Conservation (phyloP, 2,888 invertebrate species). For the Amphipoea lucens region DNA sequence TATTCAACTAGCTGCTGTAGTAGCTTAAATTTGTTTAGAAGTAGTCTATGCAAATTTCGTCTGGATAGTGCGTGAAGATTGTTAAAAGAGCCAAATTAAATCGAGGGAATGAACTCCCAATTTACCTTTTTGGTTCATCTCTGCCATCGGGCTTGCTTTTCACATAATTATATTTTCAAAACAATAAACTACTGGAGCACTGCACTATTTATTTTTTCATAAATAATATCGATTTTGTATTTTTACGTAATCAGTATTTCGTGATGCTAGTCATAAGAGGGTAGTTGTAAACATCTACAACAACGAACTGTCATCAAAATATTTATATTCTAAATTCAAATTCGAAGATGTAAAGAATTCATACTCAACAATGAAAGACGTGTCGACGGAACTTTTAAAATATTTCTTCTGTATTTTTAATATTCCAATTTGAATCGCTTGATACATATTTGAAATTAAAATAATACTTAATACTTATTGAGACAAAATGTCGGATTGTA, state of each 20-base stretch:
- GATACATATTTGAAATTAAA: neutral
- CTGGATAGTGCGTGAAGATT: neutral
- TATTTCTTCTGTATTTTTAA: constrained; percentile 8
- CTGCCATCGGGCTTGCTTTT: constrained; percentile 4
- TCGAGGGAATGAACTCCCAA: neutral
- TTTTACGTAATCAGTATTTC: neutral
- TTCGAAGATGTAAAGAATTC: neutral
- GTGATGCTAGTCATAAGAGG: neutral
- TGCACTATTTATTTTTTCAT: neutral
- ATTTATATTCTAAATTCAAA: constrained; percentile 46
- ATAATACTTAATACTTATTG: neutral
- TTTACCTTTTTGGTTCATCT: constrained; percentile 11
- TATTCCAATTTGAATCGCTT: constrained; percentile 18
- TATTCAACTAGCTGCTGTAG: neutral
- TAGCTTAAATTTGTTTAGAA: neutral
- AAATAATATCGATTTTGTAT: neutral
- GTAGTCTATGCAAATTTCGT: neutral
- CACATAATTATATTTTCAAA: neutral
- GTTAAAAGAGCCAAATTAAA: neutral
- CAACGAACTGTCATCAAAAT: neutral
- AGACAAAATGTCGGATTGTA: neutral
- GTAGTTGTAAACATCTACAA: constrained; percentile 30
- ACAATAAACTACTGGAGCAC: neutral
- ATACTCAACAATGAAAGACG: neutral
- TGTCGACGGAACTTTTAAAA: neutral